A percentile compares a stretch with the other conserved stretches of the same genome.
Evolutionary conservation across 2,888 invertebrate genomes (phyloP).

Genomic region (Lasioglossum zephyrum): DNA sequence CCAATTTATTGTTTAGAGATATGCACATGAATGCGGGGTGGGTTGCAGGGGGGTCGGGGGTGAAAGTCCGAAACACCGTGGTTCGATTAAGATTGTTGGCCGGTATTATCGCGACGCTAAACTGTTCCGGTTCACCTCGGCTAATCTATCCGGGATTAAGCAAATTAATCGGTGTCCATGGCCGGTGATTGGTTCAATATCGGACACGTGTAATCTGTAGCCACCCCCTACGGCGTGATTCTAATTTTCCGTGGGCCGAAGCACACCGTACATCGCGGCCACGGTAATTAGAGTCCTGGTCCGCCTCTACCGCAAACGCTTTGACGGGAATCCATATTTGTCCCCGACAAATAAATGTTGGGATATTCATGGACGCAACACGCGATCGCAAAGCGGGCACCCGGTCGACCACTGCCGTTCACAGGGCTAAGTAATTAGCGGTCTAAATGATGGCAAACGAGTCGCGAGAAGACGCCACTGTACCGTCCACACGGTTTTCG

Average conservation of each 20-base stretch:
- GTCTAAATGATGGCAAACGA: not conserved
- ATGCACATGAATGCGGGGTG: slow-evolving; percentile 3
- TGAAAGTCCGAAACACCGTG: slow-evolving; percentile 24
- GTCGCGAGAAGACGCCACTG: not conserved
- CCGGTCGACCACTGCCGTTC: not conserved
- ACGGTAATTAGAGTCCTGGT: slow-evolving; percentile 54
- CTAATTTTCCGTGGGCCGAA: slow-evolving; percentile 47
- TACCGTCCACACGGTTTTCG: not conserved
- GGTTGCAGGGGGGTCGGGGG: not conserved
- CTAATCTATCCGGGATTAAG: slow-evolving; percentile 58
- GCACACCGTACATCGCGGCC: slow-evolving; percentile 12
- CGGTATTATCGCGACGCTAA: slow-evolving; percentile 36
- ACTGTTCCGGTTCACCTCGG: slow-evolving; percentile 19
- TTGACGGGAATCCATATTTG: slow-evolving; percentile 57
- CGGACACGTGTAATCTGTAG: slow-evolving; percentile 57
- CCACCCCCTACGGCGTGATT: slow-evolving; percentile 9
- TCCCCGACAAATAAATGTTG: slow-evolving; percentile 57
- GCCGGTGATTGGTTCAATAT: slow-evolving; percentile 46
- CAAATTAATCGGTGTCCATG: slow-evolving; percentile 58
- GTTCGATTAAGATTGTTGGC: slow-evolving; percentile 57
- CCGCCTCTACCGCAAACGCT: slow-evolving; percentile 41
- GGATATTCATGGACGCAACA: slow-evolving; percentile 38
- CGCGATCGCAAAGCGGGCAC: not conserved
- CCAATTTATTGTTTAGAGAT: slow-evolving; percentile 45
- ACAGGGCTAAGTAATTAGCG: slow-evolving; percentile 32